Conservation (phyloP, 1,140 invertebrate genomes). For the Bactericera cockerelli region DNA sequence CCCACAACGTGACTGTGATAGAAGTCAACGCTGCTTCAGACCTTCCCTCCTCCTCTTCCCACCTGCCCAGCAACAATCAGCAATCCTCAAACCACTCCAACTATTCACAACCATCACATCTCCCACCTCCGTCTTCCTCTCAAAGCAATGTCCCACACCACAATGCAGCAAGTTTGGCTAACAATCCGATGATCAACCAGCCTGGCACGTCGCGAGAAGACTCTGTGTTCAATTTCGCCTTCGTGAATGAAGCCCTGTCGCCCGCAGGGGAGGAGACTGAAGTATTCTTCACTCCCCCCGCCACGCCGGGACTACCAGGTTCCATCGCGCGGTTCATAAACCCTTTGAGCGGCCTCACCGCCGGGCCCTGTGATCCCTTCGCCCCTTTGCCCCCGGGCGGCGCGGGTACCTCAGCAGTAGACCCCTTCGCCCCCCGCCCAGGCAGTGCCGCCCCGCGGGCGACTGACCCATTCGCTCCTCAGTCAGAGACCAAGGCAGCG, state of each 20-base stretch:
- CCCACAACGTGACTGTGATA: slow-evolving; percentile 23
- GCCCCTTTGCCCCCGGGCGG: background rate
- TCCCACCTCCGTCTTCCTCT: background rate
- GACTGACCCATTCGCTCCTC: background rate
- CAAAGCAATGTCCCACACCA: background rate
- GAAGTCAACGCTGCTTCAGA: slow-evolving; percentile 19
- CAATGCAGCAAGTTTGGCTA: background rate
- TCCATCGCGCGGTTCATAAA: slow-evolving; percentile 6
- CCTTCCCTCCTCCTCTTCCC: no score
- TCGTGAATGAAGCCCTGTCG: slow-evolving; percentile 14
- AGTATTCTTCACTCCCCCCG: slow-evolving; percentile 19
- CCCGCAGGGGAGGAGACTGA: slow-evolving; percentile 14
- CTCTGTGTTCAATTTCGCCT: slow-evolving; percentile 18
- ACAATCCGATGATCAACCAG: background rate
- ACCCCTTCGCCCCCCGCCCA: background rate
- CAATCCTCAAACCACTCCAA: no score
- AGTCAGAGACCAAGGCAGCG: background rate
- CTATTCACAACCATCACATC: background rate
- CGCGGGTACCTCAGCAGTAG: background rate
- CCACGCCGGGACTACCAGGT: slow-evolving; percentile 16
- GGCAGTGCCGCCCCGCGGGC: background rate
- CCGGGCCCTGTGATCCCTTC: background rate
- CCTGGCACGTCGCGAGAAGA: background rate
- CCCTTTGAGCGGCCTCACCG: background rate
- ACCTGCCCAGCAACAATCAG: no score